Evolutionary conservation across 2,113 vertebrate genomes (phyloP).

Genomic region (mouse (Mus musculus)): GRCm39 chr2:118790001-118790500

Average conservation of each 20-base stretch:
- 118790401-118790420: neutral
- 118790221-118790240: neutral
- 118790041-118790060: neutral
- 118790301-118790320: neutral
- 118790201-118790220: neutral
- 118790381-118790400: neutral
- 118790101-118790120: neutral
- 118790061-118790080: neutral
- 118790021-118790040: neutral
- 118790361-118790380: neutral
- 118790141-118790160: neutral
- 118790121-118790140: neutral
- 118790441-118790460: neutral
- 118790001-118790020: neutral
- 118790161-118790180: neutral
- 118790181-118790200: neutral
- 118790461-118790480: constrained; percentile 32
- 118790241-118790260: neutral
- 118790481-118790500: neutral
- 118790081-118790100: no score
- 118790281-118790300: neutral
- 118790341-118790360: constrained; percentile 15
- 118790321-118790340: neutral
- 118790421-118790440: neutral
- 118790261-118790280: neutral